Conservation (phyloP, 2,113 vertebrate genomes). For the Eudyptes chrysolophus region DNA sequence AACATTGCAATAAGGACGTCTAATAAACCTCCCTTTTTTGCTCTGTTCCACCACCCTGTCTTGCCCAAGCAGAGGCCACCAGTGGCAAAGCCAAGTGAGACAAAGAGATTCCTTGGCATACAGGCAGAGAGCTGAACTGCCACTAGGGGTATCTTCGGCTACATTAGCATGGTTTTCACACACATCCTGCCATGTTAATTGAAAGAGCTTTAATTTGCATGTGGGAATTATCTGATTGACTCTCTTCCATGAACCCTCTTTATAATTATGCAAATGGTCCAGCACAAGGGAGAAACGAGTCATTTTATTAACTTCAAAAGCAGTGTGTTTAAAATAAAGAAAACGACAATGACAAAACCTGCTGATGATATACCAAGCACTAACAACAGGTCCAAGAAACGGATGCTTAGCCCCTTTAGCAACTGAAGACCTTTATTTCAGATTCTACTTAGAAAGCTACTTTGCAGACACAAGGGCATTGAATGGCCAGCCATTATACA, state of each 20-base stretch:
- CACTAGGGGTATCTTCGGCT: neutral
- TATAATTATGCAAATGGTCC: constrained; percentile 56
- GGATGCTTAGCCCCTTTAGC: neutral
- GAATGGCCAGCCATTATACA: neutral
- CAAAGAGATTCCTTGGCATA: neutral
- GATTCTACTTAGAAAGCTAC: neutral
- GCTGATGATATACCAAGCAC: neutral
- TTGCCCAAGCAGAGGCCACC: neutral
- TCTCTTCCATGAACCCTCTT: constrained; percentile 45
- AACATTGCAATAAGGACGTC: neutral
- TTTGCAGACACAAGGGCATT: neutral
- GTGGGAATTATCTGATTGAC: constrained; percentile 62
- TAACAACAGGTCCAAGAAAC: neutral
- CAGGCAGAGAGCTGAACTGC: neutral
- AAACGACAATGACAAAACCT: neutral
- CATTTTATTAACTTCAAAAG: constrained; percentile 54
- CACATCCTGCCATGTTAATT: constrained; percentile 20
- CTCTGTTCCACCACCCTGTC: neutral
- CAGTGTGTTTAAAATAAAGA: constrained; percentile 30
- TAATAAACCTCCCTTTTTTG: neutral
- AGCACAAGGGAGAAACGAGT: constrained; percentile 24
- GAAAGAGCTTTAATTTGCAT: constrained; percentile 63
- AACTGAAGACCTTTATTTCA: neutral
- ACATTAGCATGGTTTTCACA: constrained; percentile 43
- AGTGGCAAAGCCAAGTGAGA: neutral